A percentile compares a stretch with the other conserved stretches of the same genome.
phyloP scores from a whole-genome alignment of 1,140 invertebrate species.

The Drosophila paulistorum region DNA sequence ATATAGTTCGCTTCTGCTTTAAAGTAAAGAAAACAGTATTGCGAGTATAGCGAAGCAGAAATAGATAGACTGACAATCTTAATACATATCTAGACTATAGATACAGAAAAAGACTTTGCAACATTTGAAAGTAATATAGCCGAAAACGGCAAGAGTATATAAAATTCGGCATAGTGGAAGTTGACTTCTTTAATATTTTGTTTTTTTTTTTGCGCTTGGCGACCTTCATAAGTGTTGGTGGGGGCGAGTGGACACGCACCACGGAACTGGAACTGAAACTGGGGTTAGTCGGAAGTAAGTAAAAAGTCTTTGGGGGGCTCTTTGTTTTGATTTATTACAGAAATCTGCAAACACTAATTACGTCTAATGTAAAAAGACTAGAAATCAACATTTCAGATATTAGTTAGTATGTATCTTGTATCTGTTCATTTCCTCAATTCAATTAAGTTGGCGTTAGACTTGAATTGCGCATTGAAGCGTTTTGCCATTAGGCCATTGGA shows the following conservation, averaged over 20 bases:
- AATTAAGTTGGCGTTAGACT: conserved; percentile 51
- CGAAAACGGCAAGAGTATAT: too few relatives aligned
- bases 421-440: conserved; percentile 50
- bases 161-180: too few relatives aligned
- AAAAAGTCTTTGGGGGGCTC: conserved; percentile 22
- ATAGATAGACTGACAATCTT: too few relatives aligned
- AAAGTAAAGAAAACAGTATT: too few relatives aligned
- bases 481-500: conserved; percentile 38
- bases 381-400: conserved; percentile 57
- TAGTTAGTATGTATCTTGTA: conserved; percentile 1
- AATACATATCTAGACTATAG: too few relatives aligned
- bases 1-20: too few relatives aligned
- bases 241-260: conserved; percentile 41
- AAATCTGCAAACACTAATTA: conserved; percentile 56
- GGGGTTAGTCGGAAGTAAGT: conserved; percentile 39
- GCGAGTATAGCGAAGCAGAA: too few relatives aligned
- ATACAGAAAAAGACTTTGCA: too few relatives aligned
- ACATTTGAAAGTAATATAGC: too few relatives aligned
- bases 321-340: conserved; percentile 72
- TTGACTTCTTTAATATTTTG: background rate
- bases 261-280: conserved; percentile 64
- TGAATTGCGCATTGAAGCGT: conserved; percentile 69
- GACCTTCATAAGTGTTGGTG: conserved; percentile 53
- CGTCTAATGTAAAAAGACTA: conserved; percentile 53
- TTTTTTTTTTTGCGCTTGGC: conserved; percentile 40